Conservation (phyloP, 2,888 invertebrate genomes). For the Antitype chi region DNA sequence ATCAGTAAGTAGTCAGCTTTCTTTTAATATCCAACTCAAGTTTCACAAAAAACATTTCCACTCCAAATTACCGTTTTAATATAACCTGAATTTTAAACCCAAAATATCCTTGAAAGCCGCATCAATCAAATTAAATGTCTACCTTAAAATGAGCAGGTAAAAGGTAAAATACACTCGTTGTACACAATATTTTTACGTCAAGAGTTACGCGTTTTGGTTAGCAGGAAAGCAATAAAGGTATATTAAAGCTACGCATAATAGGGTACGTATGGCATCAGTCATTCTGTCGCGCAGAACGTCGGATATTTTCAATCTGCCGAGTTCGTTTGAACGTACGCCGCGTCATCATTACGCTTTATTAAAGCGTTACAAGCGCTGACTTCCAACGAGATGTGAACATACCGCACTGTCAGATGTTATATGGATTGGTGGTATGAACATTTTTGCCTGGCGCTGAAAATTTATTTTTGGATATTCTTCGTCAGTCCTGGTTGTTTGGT, state of each 20-base stretch:
- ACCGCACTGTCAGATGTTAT: conserved; percentile 35
- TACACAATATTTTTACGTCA: conserved; percentile 58
- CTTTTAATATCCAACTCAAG: not conserved
- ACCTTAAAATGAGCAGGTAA: conserved; percentile 38
- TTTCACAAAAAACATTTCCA: conserved; percentile 4
- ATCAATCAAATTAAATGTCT: conserved; percentile 46
- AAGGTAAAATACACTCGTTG: conserved; percentile 48
- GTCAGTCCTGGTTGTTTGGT: not conserved
- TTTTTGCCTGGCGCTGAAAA: not conserved
- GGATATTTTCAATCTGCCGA: conserved; percentile 70
- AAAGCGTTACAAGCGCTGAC: conserved; percentile 59
- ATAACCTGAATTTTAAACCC: conserved; percentile 30
- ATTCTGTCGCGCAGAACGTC: conserved; percentile 66
- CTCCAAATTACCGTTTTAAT: conserved; percentile 12
- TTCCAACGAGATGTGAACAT: conserved; percentile 44
- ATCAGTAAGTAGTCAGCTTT: conserved; percentile 16
- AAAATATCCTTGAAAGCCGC: conserved; percentile 29
- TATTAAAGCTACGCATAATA: conserved; percentile 64
- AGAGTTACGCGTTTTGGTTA: conserved; percentile 56
- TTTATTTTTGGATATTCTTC: not conserved
- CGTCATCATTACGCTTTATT: conserved; percentile 71
- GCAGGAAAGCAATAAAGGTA: conserved; percentile 70
- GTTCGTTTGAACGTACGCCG: conserved; percentile 51
- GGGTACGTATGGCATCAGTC: conserved; percentile 66
- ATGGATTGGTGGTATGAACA: conserved; percentile 22